Evolutionary conservation across 2,888 invertebrate genomes (phyloP).

Genomic region (Limenitis camilla): DNA sequence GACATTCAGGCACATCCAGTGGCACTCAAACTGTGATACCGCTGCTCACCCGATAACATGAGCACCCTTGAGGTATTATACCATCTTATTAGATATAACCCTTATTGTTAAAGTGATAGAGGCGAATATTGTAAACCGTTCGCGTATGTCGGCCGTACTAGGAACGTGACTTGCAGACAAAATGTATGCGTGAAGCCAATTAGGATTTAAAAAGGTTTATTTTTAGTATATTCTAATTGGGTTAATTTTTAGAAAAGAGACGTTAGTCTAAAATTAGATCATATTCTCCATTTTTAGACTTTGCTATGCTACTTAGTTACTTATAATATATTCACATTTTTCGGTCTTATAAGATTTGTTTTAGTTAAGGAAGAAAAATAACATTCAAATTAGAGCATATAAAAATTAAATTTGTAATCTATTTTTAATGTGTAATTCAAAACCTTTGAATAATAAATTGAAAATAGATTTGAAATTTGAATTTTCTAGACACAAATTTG

Average conservation of each 20-base stretch:
- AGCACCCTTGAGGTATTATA: conserved; percentile 18
- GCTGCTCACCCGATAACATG: conserved; percentile 22
- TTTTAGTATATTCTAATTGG: conserved; percentile 20
- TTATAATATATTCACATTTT: too few species aligned
- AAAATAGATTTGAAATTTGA: too few species aligned
- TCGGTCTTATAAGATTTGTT: too few species aligned
- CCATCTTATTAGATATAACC: conserved; percentile 20
- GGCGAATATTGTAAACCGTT: conserved; percentile 2
- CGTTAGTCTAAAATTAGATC: not conserved
- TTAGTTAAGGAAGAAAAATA: too few species aligned
- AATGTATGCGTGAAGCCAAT: conserved; percentile 23
- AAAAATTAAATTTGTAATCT: too few species aligned
- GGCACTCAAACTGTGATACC: conserved; percentile 23
- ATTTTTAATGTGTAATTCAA: too few species aligned
- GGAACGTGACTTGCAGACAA: conserved; percentile 19
- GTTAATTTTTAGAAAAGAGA: conserved; percentile 6
- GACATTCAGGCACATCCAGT: conserved; percentile 23
- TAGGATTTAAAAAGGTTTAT: conserved; percentile 19
- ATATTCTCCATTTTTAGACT: not conserved
- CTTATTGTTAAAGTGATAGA: conserved; percentile 6
- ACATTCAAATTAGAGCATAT: too few species aligned
- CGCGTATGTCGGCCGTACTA: conserved; percentile 15
- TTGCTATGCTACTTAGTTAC: too few species aligned
- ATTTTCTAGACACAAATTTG: too few species aligned
- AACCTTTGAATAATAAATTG: too few species aligned